These are phyloP conservation scores for Cheirogaleus major DNA, from an alignment of 2,797 vertebrate species.

Conservation along the genomic window DNA sequence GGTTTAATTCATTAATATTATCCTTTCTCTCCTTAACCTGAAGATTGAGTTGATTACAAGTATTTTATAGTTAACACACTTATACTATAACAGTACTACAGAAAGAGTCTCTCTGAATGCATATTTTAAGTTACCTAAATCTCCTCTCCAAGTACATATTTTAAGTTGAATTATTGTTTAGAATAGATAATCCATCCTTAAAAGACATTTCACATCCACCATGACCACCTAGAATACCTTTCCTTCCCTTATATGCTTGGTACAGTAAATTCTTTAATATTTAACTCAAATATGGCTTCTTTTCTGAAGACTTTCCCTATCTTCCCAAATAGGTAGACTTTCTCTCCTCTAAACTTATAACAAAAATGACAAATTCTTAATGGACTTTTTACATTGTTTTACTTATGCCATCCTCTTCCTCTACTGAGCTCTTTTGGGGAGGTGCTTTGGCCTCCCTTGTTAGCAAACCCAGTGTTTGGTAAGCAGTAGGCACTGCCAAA, in stretches of 20 bases:
- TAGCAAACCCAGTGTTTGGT: not conserved
- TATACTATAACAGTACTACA: not conserved
- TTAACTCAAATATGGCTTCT: not conserved
- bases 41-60: not conserved
- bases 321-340: not conserved
- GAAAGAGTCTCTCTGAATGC: not conserved
- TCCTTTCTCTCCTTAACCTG: not conserved
- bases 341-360: not conserved
- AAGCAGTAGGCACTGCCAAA: not conserved
- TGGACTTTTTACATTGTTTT: not conserved
- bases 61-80: not conserved
- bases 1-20: not conserved
- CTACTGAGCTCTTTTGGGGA: not conserved
- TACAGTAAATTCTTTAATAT: not conserved
- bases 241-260: not conserved
- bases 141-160: not conserved
- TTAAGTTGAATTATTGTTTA: not conserved
- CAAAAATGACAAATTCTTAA: not conserved
- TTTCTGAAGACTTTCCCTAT: not conserved
- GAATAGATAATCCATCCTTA: not conserved
- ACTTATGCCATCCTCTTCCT: not conserved
- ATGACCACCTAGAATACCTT: not conserved
- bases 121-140: not conserved
- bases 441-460: not conserved
- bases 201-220: not conserved